Evolutionary conservation across 2,113 vertebrate genomes (phyloP).

Genomic region (Choloepus hoffmanni): DNA sequence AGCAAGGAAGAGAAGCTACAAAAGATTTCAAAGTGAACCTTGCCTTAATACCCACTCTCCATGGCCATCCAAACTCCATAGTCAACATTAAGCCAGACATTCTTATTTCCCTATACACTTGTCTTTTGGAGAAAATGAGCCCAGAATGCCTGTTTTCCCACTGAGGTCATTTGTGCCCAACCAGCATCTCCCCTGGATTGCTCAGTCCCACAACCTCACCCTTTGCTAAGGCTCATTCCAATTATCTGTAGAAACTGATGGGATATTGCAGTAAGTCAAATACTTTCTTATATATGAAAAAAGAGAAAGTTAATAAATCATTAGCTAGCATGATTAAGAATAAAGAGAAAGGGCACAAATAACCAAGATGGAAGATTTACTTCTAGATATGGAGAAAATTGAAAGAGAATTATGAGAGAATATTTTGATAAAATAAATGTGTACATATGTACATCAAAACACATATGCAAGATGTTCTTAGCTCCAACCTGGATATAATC

Average conservation of each 20-base stretch:
- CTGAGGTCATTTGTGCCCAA: background rate
- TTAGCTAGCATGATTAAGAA: background rate
- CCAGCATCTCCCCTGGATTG: background rate
- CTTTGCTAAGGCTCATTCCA: background rate
- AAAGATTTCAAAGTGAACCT: constrained; percentile 25
- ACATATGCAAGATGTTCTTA: background rate
- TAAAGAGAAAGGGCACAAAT: background rate
- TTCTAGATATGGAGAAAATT: background rate
- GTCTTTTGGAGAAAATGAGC: background rate
- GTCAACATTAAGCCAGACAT: background rate
- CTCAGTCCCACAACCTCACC: background rate
- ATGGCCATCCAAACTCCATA: background rate
- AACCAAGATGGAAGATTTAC: background rate
- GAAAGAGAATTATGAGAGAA: background rate
- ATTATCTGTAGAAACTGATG: background rate
- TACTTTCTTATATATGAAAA: background rate
- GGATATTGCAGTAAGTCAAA: background rate
- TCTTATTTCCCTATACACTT: background rate
- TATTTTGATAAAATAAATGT: background rate
- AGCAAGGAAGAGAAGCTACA: background rate
- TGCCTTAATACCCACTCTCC: background rate
- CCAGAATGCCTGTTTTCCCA: background rate
- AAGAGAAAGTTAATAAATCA: background rate
- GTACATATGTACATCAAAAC: background rate
- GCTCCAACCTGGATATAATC: background rate